Conservation (phyloP, 2,797 vertebrate species). For the Siniperca obscura region DNA sequence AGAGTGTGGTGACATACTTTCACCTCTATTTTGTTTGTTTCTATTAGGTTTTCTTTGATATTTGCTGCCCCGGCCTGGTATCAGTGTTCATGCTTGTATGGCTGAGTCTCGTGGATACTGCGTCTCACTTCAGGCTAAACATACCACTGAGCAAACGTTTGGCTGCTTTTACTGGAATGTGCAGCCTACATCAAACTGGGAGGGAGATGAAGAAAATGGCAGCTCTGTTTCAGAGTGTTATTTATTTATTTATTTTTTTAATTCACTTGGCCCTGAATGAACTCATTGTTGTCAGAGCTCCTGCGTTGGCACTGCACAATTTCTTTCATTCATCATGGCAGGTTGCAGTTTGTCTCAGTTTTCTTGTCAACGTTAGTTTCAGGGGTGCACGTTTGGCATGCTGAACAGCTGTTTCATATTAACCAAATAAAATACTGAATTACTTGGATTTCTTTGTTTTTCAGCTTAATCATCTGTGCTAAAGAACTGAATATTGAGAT, state of each 20-base stretch:
- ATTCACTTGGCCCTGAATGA: slow-evolving; percentile 62
- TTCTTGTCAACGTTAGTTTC: not conserved
- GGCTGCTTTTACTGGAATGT: slow-evolving; percentile 59
- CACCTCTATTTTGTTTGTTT: slow-evolving; percentile 22
- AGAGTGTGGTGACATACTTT: not conserved
- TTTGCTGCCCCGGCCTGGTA: not conserved
- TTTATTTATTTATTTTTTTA: slow-evolving; percentile 41
- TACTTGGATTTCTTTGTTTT: not conserved
- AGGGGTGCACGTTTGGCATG: not conserved
- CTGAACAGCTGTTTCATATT: not conserved
- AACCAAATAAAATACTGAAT: not conserved
- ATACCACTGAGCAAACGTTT: slow-evolving; percentile 35
- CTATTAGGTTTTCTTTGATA: not conserved
- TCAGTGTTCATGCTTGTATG: not conserved
- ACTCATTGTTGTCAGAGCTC: slow-evolving; percentile 57
- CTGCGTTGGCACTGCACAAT: slow-evolving; percentile 23
- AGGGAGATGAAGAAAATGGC: slow-evolving; percentile 60
- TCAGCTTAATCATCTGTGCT: not conserved
- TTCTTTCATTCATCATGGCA: slow-evolving; percentile 31
- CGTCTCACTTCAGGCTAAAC: slow-evolving; percentile 41
- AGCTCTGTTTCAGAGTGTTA: slow-evolving; percentile 55
- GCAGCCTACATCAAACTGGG: slow-evolving; percentile 59
- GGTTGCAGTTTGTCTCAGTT: not conserved
- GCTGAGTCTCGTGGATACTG: not conserved
- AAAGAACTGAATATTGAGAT: not conserved